A percentile compares a stretch with the other conserved stretches of the same genome.
Evolutionary conservation across 2,797 vertebrate genomes (phyloP).

Genomic region (Champsocephalus esox): DNA sequence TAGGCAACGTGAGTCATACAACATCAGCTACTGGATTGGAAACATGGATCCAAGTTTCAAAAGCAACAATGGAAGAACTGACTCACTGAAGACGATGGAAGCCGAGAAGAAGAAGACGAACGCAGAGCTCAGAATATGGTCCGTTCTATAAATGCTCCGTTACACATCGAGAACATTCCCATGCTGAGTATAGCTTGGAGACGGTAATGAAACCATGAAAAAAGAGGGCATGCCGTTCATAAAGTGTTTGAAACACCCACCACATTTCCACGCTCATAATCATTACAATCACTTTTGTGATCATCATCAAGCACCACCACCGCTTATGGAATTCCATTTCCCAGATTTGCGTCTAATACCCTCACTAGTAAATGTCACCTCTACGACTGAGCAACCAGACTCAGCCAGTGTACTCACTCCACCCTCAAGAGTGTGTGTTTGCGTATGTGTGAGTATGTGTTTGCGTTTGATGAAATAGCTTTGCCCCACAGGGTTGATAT

Average conservation of each 20-base stretch:
- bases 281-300: conserved; percentile 51
- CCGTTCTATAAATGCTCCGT: conserved; percentile 20
- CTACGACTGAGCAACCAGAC: conserved; percentile 32
- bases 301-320: conserved; percentile 31
- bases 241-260: conserved; percentile 32
- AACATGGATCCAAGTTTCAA: conserved; percentile 31
- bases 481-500: conserved; percentile 60
- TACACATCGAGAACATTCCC: conserved; percentile 18
- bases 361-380: conserved; percentile 76
- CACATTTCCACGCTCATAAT: conserved; percentile 52
- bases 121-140: conserved; percentile 19
- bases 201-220: conserved; percentile 40
- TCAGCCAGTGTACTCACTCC: conserved; percentile 25
- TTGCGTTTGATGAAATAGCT: conserved; percentile 53
- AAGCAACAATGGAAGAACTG: conserved; percentile 22
- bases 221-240: conserved; percentile 11
- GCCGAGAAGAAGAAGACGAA: background rate
- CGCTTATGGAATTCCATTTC: conserved; percentile 47
- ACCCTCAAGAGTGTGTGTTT: conserved; percentile 39
- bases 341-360: conserved; percentile 57
- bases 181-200: conserved; percentile 24
- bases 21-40: conserved; percentile 32
- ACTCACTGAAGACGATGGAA: conserved; percentile 42
- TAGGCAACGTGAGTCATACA: conserved; percentile 55
- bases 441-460: conserved; percentile 1